Evolutionary conservation across 2,888 invertebrate species (phyloP).

Genomic region (Drosophila testacea): DNA sequence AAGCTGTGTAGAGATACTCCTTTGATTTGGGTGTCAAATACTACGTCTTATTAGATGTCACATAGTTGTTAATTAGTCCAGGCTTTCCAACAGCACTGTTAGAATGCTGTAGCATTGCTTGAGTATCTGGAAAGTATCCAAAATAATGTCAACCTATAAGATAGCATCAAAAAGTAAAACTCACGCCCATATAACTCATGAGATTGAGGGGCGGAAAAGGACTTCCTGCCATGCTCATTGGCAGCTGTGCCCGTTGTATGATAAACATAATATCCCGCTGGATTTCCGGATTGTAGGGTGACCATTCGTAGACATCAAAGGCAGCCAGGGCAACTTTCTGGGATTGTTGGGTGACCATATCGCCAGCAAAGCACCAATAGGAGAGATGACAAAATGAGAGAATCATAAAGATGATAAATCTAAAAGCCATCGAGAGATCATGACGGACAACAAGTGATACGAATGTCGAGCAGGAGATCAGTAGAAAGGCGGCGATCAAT

Average conservation of each 20-base stretch:
- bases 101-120: constrained; percentile 60
- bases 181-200: constrained; percentile 47
- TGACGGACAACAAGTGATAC: constrained; percentile 28
- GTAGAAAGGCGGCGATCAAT: constrained; percentile 33
- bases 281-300: constrained; percentile 1
- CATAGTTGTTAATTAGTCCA: constrained; percentile 29
- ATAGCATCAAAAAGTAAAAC: background rate
- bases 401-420: constrained; percentile 40
- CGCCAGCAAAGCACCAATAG: constrained; percentile 51
- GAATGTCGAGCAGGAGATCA: constrained; percentile 56
- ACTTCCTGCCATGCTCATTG: constrained; percentile 35
- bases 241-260: constrained; percentile 43
- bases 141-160: background rate
- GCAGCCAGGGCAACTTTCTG: constrained; percentile 45
- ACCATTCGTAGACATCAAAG: constrained; percentile 41
- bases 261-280: constrained; percentile 43
- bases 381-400: constrained; percentile 41
- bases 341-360: constrained; percentile 52
- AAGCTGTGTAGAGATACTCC: too few relatives aligned
- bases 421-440: constrained; percentile 38
- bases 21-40: background rate
- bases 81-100: constrained; percentile 44
- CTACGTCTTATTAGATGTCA: too few relatives aligned
- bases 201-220: constrained; percentile 56
- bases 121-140: constrained; percentile 36